Base-by-base conservation (phyloP, 2,797 vertebrate genomes). In the Percopsis omiscomaycus region DNA sequence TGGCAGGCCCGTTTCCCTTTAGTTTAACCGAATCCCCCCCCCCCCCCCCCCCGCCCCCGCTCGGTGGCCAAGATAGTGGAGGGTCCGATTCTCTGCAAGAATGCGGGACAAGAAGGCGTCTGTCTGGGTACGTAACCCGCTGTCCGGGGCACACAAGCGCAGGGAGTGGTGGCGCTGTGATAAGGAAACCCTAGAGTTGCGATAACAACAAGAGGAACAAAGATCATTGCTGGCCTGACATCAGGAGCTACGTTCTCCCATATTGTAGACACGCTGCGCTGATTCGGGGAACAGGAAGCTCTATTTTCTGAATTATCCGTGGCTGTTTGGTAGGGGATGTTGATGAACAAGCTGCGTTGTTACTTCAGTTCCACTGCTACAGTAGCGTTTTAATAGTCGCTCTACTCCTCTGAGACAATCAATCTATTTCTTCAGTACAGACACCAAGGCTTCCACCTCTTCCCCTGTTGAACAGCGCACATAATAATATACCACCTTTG, bases 21-120 rank as follows among this genome's bases (percentile, higher is more conserved):
- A 29, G 48, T 45, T 9, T 15, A 42, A 8, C 66, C 71, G 87
- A 82, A 93, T 92, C 91, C 59, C 84, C 84, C 32, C 32, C 32
- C 32, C 32, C 5, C 32, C 9, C 6, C 22, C 32, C 32, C 32
- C 32, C 32, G 32, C 32, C 9, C 6, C 22, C 22, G 22, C 22
- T 22, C 72, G 57, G 70, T 69, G 74, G 79, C 71, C 73, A 63
- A 85, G 77, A 84, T 88, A 86, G 87, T 66, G 55, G 66, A 80
- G 84, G 85, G 86, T 89, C 86, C 77, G 83, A 81, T 89, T 89
- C 77, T 66, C 71, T 59, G 78, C 78, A 89, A 86, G 89, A 92
- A 91, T 90, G 85, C 86, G 81, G 87, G 88, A 92, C 89, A 89
- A 87, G 84, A 88, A 84, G 86, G 75, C 89, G 86, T 92, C 91